Evolutionary conservation across 2,888 invertebrate genomes (phyloP), one percentile per base, ranked within the genome.

Genomic region (Troides oblongomaculatus): DNA sequence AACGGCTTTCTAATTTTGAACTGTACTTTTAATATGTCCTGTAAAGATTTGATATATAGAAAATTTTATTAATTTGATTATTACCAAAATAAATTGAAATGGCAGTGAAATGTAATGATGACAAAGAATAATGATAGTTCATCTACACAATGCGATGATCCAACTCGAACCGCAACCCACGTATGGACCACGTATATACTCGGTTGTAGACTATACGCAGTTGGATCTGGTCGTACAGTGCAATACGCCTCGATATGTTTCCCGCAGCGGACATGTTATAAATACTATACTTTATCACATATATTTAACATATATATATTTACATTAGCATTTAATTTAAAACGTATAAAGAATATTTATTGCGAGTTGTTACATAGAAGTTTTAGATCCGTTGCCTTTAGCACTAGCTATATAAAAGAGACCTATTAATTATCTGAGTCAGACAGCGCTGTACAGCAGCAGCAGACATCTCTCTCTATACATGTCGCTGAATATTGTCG

Each of bases 211-310:
- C 53, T 18, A 6, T 12, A 5, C 2, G 18, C 5, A 18, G 18
- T 10, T 6, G 1, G n/a, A 53, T 18, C 46, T 6, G n/a, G 6
- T n/a, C 1, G 6, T 21, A 21, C 21, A 21, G 21, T 21, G 21
- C 21, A 53, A 53, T n/a, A 53, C n/a, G n/a, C 50, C 6, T 21
- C 8, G 57, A 58, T 58, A 23, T 21, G 23, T 58, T 23, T 23
- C 57, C 57, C 3, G 8, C 12, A 23, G 57, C 56, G 18, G 23
- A 23, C 23, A 10, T 6, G 3, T 58, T 23, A 58, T 58, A 10
- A 58, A 58, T 23, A 58, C 23, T 58, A 58, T 58, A 58, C 23
- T 23, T 58, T 58, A 58, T 58, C 57, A 58, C 57, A 58, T 58
- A 58, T 58, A 58, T 58, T 23, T 58, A 53, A 53, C n/a, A 53